A percentile compares a stretch with the other conserved stretches of the same genome.
Evolutionary conservation across 2,888 invertebrate species (phyloP).

Genomic region (Kuschelorhynchus macadamiae): DNA sequence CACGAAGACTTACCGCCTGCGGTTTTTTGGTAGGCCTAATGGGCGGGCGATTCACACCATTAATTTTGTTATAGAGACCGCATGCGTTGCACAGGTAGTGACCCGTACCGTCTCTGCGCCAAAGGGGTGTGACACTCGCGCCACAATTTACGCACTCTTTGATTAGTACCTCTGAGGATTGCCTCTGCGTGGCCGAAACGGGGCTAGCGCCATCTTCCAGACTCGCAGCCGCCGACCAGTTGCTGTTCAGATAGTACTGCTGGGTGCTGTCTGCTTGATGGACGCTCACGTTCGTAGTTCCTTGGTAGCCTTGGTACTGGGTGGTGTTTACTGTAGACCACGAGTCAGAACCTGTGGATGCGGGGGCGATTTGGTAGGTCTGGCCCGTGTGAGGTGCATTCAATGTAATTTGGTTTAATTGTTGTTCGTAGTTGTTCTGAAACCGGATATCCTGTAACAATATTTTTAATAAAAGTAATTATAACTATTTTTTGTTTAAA

Average conservation of each 20-base stretch:
- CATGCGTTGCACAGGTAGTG: constrained; percentile 92
- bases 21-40: constrained; percentile 79
- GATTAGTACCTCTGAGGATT: constrained; percentile 70
- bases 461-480: not conserved
- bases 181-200: constrained; percentile 31
- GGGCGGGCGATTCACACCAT: constrained; percentile 83
- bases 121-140: constrained; percentile 80
- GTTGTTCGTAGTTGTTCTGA: constrained; percentile 60
- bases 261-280: constrained; percentile 48
- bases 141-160: constrained; percentile 82
- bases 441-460: constrained; percentile 28
- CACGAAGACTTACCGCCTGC: constrained; percentile 70
- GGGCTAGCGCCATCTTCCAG: constrained; percentile 34
- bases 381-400: constrained; percentile 68
- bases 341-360: constrained; percentile 22
- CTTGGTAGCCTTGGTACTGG: constrained; percentile 55
- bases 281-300: constrained; percentile 55
- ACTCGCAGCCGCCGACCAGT: constrained; percentile 52
- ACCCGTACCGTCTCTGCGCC: constrained; percentile 89
- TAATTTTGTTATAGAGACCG: constrained; percentile 74
- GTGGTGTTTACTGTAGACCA: constrained; percentile 39
- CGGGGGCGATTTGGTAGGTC: constrained; percentile 45
- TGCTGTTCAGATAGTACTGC: constrained; percentile 29
- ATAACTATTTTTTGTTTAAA: not conserved
- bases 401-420: constrained; percentile 74